Percentiles rank a stretch among this genome's conserved stretches.
These are phyloP conservation scores for Eupithecia pulchellata DNA, from an alignment of 2,888 invertebrate species.

Conservation along the genomic window DNA sequence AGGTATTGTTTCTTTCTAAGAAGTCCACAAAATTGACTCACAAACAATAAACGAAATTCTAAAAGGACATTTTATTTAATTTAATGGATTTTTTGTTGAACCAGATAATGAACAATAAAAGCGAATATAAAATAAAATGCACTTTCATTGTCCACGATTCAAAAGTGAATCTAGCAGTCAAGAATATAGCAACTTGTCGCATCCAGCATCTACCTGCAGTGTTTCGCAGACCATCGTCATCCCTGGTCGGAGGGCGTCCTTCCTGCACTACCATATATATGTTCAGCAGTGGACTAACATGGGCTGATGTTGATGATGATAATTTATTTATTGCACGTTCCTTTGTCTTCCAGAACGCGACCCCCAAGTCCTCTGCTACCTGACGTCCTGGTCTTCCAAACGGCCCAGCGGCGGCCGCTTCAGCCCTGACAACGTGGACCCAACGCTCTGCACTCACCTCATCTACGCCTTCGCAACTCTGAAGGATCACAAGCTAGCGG, in stretches of 20 bases:
- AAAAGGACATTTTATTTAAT: neutral
- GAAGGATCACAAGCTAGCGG: conserved; percentile 92
- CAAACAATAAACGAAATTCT: neutral
- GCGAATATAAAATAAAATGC: no score
- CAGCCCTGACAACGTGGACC: conserved; percentile 94
- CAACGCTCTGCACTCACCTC: conserved; percentile 96
- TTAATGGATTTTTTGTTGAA: no score
- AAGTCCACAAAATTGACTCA: neutral
- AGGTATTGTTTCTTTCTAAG: neutral
- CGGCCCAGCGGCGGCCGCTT: conserved; percentile 95
- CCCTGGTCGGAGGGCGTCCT: no score
- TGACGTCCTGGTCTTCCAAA: conserved; percentile 98
- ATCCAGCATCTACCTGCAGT: no score
- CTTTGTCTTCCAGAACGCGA: conserved; percentile 87
- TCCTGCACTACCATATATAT: no score
- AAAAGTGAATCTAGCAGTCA: no score
- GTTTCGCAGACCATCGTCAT: no score
- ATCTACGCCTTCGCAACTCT: conserved; percentile 97
- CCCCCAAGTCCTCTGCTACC: conserved; percentile 96
- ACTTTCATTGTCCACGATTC: no score
- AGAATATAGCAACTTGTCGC: no score
- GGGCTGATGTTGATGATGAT: no score
- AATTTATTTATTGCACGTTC: neutral
- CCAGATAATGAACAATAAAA: no score
- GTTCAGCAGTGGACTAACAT: no score